Base-by-base conservation (phyloP, 2,113 vertebrate genomes). In the Mormoops blainvillei region DNA sequence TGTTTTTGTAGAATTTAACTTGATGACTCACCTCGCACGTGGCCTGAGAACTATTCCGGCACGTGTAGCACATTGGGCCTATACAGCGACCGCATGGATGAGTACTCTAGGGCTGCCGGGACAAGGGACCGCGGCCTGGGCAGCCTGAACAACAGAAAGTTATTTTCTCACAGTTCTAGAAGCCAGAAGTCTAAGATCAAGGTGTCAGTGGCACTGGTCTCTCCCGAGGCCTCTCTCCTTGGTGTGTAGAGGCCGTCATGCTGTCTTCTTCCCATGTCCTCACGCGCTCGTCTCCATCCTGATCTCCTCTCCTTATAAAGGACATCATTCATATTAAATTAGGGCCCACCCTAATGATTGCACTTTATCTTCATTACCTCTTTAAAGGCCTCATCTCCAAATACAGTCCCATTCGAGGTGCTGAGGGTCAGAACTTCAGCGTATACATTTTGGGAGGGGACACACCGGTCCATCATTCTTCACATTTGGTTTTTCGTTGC, bases 201-300 rank as follows among this genome's bases (percentile, higher is more conserved):
- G 36, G 31, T 61, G 33, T 33, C 22, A 5, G n/a, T 8, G 63
- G 68, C 14, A 11, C 12, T 45, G 19, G 61, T 31, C 87, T 22
- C 36, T 50, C 15, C 71, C 5, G 22, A 33, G 41, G 9, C 36
- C 54, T 63, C 18, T 24, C 24, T 38, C 45, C 24, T 54, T 10
- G 43, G 38, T 4, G 33, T 50, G 22, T 33, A 36, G 36, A 38
- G 11, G 13, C 4, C 0, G 0, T 58, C 41, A 38, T 12, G 13
- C 4, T 0, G 0, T 58, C 41, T 67, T 68, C 9, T 20, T 15
- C 22, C 16, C 11, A 0, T 38, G 48, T 38, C 41, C 1, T 19
- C 20, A 31, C 0, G 0, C 1, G 20, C 38, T 0, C 22, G 13
- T 5, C n/a, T 52, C 22, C 52, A 16, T 33, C 45, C 13, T n/a